phyloP scores from a whole-genome alignment of 2,888 invertebrate genomes.

The Adineta ricciae region DNA sequence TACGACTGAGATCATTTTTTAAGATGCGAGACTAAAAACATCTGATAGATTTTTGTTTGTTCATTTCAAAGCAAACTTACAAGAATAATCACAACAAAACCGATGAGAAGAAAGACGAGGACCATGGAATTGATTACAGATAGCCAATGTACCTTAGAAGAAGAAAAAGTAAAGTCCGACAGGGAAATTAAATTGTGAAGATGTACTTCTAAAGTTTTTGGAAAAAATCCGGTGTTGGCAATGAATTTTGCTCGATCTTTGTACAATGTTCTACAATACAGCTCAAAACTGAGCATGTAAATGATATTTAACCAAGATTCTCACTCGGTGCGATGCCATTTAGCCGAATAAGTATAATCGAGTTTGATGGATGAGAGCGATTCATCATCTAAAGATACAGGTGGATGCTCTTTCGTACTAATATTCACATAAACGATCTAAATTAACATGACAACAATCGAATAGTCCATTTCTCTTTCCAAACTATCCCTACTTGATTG shows the following conservation, averaged over 20 bases:
- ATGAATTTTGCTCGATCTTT: constrained; percentile 46
- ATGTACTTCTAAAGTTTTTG: constrained; percentile 51
- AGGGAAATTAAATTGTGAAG: background rate
- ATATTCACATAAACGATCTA: constrained; percentile 53
- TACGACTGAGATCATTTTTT: constrained; percentile 52
- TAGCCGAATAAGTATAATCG: constrained; percentile 52
- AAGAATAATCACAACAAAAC: constrained; percentile 53
- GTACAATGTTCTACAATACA: constrained; percentile 43
- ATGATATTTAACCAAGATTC: background rate
- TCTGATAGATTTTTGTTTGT: background rate
- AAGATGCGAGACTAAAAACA: constrained; percentile 49
- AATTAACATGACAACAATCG: background rate
- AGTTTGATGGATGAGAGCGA: constrained; percentile 44
- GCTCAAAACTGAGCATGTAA: background rate
- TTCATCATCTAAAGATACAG: constrained; percentile 47
- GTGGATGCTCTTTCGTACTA: constrained; percentile 48
- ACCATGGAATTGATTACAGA: constrained; percentile 55
- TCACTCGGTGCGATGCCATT: constrained; percentile 50
- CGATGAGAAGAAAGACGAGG: constrained; percentile 52
- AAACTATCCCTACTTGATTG: constrained; percentile 43
- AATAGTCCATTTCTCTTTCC: background rate
- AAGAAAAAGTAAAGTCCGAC: too few species aligned
- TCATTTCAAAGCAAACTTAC: constrained; percentile 41
- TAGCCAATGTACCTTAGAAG: constrained; percentile 55
- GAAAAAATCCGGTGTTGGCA: constrained; percentile 51